Evolutionary conservation across 2,113 vertebrate species (phyloP), one percentile per base, ranked within the genome.

Genomic region (Oxygymnocypris stewartii): DNA sequence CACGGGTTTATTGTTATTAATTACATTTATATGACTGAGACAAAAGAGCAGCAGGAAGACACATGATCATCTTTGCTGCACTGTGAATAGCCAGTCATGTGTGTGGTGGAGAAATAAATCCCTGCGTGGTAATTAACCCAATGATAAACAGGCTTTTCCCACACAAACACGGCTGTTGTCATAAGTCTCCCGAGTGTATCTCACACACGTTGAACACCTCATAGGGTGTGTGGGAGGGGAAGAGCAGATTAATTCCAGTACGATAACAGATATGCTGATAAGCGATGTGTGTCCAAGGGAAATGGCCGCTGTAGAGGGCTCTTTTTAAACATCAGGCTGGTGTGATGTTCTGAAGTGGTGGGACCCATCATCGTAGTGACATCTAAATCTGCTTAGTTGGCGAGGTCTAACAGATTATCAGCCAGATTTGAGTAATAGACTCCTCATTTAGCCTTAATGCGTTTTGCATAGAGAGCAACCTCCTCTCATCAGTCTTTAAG

Each of bases 401-500:
- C 93, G 94, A 94, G 95, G 94, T 96, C 96, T 96, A 97, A 96
- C 95, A 92, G 95, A 97, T 97, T 95, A 97, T 96, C 95, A 96
- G 93, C 88, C 93, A 94, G 92, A 95, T 95, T 96, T 98, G 97
- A 98, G 95, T 97, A 97, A 98, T 98, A 97, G 96, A 98, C 96
- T 97, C 95, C 97, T 97, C 96, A 96, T 97, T 98, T 97, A 95
- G 96, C 96, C 96, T 95, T 97, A 97, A 98, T 97, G 96, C 93
- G 93, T 97, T 97, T 97, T 97, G 97, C 96, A 97, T 96, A 95
- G 96, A 97, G 96, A 97, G 96, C 96, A 96, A 96, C 96, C 95
- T 95, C 92, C 95, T 94, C 95, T 97, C 96, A 98, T 98, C 96
- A 95, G 94, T 98, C 97, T 98, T 97, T 91, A 96, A 97, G 97